Base-by-base conservation (phyloP, 1,140 invertebrate species). In the Drosophila ficusphila region DNA sequence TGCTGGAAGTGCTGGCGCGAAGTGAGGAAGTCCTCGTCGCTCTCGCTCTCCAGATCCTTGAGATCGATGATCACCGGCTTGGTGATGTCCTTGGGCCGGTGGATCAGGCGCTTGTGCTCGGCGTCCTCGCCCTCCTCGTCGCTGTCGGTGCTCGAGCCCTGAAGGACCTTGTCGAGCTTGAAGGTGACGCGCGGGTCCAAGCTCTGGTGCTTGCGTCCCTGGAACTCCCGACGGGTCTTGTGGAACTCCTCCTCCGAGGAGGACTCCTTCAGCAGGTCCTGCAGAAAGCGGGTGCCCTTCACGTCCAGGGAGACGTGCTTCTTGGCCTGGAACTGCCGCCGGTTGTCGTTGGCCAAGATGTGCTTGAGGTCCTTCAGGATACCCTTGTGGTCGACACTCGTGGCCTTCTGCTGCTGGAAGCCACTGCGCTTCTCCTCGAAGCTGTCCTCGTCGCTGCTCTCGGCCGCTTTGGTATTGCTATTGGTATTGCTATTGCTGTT, bases 21-120 rank as follows among this genome's bases (percentile, higher is more conserved):
- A 0, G 67, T 69, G 3, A 72, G 46, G 41, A 90, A 91, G 31
- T 91, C 90, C 48, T 91, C 91, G 68, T 91, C 91, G 42, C 90
- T 91, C 19, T 90, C 91, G 41, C 82, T 90, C 31, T 91, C 90
- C 42, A 91, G 57, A 70, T 91, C 91, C 68, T 91, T 91, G 21
- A 91, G 72, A 65, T 91, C 91, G 49, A 91, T 91, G 39, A 91
- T 86, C 25, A 91, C 46, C 57, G 91, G 91, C 58, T 91, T 91
- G 54, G 90, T 91, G 46, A 91, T 91, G 42, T 91, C 91, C 54
- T 90, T 90, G 47, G 88, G 85, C 7, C 88, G 71, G 48, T 91
- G 85, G 11, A 91, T 90, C 5, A 91, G 58, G 4, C 89, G 75
- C 12, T 89, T 91, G 31, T 91, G 90, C 54, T 91, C 90, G 18